Evolutionary conservation across 1,140 invertebrate species (phyloP), one percentile per base, ranked within the genome.

Genomic region (Conus betulinus): DNA sequence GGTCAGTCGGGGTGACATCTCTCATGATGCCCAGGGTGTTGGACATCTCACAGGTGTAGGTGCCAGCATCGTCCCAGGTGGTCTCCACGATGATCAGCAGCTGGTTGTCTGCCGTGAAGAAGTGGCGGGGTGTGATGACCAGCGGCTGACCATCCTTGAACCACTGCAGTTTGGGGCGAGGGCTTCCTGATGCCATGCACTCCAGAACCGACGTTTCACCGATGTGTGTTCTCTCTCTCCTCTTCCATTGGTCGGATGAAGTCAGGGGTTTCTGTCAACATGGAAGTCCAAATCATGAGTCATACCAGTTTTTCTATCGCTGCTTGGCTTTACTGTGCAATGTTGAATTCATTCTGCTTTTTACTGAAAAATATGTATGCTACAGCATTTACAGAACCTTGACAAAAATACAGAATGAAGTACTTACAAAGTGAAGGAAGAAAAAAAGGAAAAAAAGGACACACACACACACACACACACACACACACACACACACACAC

Each of bases 131-230:
- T 10, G 0, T 97, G 97, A 55, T 39, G 96, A 95, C 90, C 39
- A 99, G 95, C 3, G 97, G 96, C 86, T 96, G 96, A 52, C 97
- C 97, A 95, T 99, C 97, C 96, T 99, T 99, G 23, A 96, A 96
- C 98, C 98, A 99, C 17, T 96, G 96, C n/a, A 99, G 95, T 88
- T 97, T 97, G 10, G 98, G 98, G 93, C 97, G 97, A 6, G 98
- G 98, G 55, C 97, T 97, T 1, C 98, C 98, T 82, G 97, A 96
- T 52, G 97, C 97, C 96, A 98, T 97, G 94, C 98, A 99, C 93
- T 98, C 97, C 57, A 99, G 94, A 0, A 98, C 98, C 82, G 97
- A 97, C 27, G 97, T 97, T 81, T 97, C 97, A 0, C 98, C 98
- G 96, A 57, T 96, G n/a, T 89, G 96, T 1, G 97, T 97, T 95